phyloP scores from a whole-genome alignment of 2,888 invertebrate genomes.

The Heliothis peltigera region DNA sequence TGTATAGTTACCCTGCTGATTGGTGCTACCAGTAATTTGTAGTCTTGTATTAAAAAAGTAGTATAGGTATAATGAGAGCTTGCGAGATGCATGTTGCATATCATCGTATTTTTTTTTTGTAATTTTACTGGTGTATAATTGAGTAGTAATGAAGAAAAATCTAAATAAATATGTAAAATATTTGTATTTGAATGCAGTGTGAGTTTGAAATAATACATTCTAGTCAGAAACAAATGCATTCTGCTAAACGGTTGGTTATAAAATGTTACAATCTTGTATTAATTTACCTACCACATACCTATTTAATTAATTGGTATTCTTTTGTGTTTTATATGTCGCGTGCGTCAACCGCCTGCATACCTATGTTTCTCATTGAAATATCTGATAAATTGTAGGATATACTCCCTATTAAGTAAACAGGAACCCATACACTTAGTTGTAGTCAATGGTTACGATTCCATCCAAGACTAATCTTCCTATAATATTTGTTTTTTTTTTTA shows the following conservation, averaged over 20 bases:
- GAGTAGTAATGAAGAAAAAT: background rate
- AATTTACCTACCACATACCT: constrained; percentile 4
- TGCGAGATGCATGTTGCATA: background rate
- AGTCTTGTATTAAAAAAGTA: constrained; percentile 11
- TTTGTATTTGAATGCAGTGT: background rate
- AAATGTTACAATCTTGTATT: constrained; percentile 8
- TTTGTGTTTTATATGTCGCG: constrained; percentile 21
- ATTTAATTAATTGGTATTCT: constrained; percentile 21
- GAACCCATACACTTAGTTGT: background rate
- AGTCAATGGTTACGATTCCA: too few relatives aligned
- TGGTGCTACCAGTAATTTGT: constrained; percentile 19
- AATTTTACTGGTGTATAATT: background rate
- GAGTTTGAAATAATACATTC: constrained; percentile 3
- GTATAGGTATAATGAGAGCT: constrained; percentile 23
- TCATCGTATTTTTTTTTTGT: constrained; percentile 6
- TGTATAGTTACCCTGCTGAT: constrained; percentile 37
- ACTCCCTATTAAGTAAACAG: background rate
- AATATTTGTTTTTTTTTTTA: too few relatives aligned
- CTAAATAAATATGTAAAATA: background rate
- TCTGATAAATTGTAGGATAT: background rate
- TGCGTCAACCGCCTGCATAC: constrained; percentile 18
- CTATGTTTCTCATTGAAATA: background rate
- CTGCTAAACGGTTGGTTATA: constrained; percentile 14
- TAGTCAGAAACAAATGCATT: constrained; percentile 15
- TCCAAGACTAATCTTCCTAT: too few relatives aligned